phyloP scores from a whole-genome alignment of 2,797 vertebrate genomes.

The Crenuchus spilurus region DNA sequence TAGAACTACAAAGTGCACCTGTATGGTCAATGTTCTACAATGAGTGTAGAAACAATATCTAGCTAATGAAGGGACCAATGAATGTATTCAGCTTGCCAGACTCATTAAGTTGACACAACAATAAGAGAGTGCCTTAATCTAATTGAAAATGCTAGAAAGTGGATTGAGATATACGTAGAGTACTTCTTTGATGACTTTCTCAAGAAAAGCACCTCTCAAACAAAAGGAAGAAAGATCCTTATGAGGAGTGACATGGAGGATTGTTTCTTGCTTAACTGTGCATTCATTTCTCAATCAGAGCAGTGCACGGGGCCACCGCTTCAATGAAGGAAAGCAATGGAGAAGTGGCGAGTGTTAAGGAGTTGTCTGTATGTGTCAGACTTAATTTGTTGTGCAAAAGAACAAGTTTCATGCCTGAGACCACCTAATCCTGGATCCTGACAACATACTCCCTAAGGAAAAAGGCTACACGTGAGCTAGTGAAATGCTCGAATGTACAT shows the following conservation, averaged over 20 bases:
- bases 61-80: no score
- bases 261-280: slow-evolving; percentile 15
- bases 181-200: slow-evolving; percentile 18
- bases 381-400: slow-evolving; percentile 26
- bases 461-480: slow-evolving; percentile 15
- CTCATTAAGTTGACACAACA: slow-evolving; percentile 33
- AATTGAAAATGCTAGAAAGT: slow-evolving; percentile 40
- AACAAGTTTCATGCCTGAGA: slow-evolving; percentile 24
- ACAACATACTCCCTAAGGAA: slow-evolving; percentile 30
- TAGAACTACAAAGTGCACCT: no score
- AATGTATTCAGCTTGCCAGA: not conserved
- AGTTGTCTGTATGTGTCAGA: slow-evolving; percentile 2
- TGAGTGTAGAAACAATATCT: no score
- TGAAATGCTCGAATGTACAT: slow-evolving; percentile 27
- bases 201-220: slow-evolving; percentile 23
- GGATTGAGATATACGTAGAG: slow-evolving; percentile 28
- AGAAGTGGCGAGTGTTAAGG: slow-evolving; percentile 7
- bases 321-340: not conserved
- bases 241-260: slow-evolving; percentile 22
- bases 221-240: slow-evolving; percentile 17
- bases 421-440: slow-evolving; percentile 25
- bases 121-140: not conserved
- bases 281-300: slow-evolving; percentile 27
- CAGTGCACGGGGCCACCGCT: not conserved
- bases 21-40: no score